phyloP scores from a whole-genome alignment of 2,797 vertebrate species.

The Rousettus madagascariensis region DNA sequence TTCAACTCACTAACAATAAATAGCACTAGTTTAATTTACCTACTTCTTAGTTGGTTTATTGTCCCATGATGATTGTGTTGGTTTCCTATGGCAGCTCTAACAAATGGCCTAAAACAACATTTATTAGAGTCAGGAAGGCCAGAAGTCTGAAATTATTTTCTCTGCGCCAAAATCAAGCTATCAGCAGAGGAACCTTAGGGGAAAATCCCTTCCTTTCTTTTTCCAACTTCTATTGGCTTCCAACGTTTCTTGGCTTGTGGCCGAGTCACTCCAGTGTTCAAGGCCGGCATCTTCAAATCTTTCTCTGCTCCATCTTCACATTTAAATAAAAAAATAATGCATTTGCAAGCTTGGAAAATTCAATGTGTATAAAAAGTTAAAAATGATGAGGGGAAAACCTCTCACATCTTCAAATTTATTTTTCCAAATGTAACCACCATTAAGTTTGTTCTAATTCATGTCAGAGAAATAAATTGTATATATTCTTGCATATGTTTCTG shows the following conservation, averaged over 20 bases:
- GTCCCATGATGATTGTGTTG: background rate
- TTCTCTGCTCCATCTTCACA: background rate
- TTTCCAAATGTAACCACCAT: background rate
- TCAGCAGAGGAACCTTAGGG: background rate
- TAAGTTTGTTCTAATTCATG: background rate
- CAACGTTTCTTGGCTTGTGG: background rate
- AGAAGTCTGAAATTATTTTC: background rate
- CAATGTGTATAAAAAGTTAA: background rate
- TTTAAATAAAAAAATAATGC: background rate
- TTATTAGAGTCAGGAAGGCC: background rate
- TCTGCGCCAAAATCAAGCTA: background rate
- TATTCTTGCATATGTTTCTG: background rate
- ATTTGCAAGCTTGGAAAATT: background rate
- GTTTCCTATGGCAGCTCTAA: background rate
- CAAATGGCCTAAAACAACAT: background rate
- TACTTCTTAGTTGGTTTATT: background rate
- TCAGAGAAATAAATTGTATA: background rate
- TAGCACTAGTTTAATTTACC: background rate
- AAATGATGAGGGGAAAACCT: background rate
- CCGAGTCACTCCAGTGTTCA: background rate
- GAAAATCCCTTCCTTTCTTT: background rate
- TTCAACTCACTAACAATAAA: background rate
- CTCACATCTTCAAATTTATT: background rate
- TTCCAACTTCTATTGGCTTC: background rate
- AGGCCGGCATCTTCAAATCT: background rate